Evolutionary conservation across 1,140 invertebrate species (phyloP).

Genomic region (Camponotus floridanus): DNA sequence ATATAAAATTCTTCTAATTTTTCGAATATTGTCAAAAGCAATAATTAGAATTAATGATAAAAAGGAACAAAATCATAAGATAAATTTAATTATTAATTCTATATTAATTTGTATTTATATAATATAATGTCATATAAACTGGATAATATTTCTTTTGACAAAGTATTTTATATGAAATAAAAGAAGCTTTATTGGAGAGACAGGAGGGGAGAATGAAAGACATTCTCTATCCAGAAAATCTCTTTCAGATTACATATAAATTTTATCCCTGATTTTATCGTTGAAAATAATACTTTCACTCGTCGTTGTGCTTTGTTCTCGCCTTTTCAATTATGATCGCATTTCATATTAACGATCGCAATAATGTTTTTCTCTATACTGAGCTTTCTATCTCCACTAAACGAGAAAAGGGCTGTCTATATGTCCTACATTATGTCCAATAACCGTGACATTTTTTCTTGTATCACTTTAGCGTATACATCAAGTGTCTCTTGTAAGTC

Average conservation of each 20-base stretch:
- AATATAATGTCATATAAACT: neutral
- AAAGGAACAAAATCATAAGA: neutral
- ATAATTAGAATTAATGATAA: neutral
- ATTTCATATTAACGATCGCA: neutral
- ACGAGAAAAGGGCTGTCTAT: slow-evolving; percentile 3
- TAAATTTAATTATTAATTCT: too few species aligned
- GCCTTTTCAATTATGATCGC: neutral
- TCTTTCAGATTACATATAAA: too few species aligned
- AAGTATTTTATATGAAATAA: neutral
- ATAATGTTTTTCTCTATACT: neutral
- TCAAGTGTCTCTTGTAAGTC: slow-evolving; percentile 48
- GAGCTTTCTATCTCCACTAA: slow-evolving; percentile 17
- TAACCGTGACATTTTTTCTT: slow-evolving; percentile 59
- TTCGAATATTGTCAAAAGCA: neutral
- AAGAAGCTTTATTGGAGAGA: neutral
- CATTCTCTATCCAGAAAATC: neutral
- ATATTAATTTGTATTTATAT: neutral
- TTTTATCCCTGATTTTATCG: too few species aligned
- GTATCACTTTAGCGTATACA: slow-evolving; percentile 16
- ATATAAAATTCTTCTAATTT: neutral
- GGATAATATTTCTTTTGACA: neutral
- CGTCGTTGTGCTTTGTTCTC: neutral
- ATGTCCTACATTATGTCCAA: slow-evolving; percentile 45
- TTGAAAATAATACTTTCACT: neutral
- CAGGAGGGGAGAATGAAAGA: too few species aligned